These are phyloP conservation scores for Temnopleurus reevesii DNA, from an alignment of 53 echinoderm and acorn worm species.

Conservation along the genomic window DNA sequence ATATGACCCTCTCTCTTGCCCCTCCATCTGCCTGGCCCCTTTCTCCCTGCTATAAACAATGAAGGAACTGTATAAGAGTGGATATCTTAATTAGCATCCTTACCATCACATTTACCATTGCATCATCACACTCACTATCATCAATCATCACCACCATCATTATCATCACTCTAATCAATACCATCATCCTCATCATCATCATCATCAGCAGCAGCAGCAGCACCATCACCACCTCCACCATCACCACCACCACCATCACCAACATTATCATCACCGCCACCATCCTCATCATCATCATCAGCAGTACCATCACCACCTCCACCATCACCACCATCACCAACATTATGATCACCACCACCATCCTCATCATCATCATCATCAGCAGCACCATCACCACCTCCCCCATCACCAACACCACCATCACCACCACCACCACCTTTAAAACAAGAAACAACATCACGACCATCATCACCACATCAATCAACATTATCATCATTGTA, in stretches of 20 bases:
- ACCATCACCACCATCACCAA: conserved; percentile 14
- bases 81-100: neutral
- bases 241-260: neutral
- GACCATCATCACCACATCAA: neutral
- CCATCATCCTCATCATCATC: neutral
- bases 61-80: neutral
- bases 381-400: conserved; percentile 9
- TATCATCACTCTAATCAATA: too few species aligned
- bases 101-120: neutral
- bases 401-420: conserved; percentile 31
- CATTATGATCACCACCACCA: conserved; percentile 9
- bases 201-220: too few species aligned
- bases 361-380: conserved; percentile 42
- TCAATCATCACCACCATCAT: too few species aligned
- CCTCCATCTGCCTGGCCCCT: conserved; percentile 51
- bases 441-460: too few species aligned
- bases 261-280: too few species aligned
- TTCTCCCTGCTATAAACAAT: conserved; percentile 25
- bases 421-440: too few species aligned
- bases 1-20: conserved; percentile 4
- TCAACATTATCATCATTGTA: conserved; percentile 13
- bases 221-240: too few species aligned
- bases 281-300: neutral
- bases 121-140: too few species aligned
- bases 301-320: neutral